Base-by-base conservation (phyloP, 2,888 invertebrate genomes). In the Macropis europaea region DNA sequence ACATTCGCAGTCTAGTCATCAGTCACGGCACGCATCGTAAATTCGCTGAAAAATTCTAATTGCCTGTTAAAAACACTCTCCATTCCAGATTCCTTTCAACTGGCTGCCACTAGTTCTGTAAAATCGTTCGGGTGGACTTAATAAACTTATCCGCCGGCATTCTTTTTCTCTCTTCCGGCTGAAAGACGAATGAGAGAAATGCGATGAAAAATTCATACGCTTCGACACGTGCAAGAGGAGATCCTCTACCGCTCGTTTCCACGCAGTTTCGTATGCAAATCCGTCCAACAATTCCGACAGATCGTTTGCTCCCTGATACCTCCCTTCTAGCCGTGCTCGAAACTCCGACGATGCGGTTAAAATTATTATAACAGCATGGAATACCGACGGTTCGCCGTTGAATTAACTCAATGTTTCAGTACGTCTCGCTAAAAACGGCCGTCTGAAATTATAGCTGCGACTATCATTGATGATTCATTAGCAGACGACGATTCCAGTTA, bases 331-430 rank as follows among this genome's bases (percentile, higher is more conserved):
- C 15, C n/a, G n/a, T 7, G 6, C 11, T 26, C 11, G 13, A 26
- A 38, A 38, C 3, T 45, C 13, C 36, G 15, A 45, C 24, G 15
- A 34, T n/a, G 56, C 7, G 9, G 38, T 19, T 22, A 19, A 54
- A 62, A 62, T 62, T 45, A 62, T 45, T 53, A 28, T 43, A 45
- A 22, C 22, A 11, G 0, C 1, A 7, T 2, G 11, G 42, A 17
- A 11, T n/a, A n/a, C 26, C 13, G 2, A 6, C 7, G 15, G 1
- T 11, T 1, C 6, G 26, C 13, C 28, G 26, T 62, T 54, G 26
- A 54, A 54, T 62, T 36, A 62, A 36, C 36, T 26, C 28, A 13
- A 53, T 36, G 62, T 62, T 54, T 45, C 24, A 32, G 40, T 42
- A 42, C 50, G 13, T 60, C 17, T 15, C 30, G 32, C 2, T 40